Percentiles rank a stretch among this genome's conserved stretches.
Evolutionary conservation across 2,888 invertebrate species (phyloP).

Genomic region (Lepeophtheirus nordmannii): DNA sequence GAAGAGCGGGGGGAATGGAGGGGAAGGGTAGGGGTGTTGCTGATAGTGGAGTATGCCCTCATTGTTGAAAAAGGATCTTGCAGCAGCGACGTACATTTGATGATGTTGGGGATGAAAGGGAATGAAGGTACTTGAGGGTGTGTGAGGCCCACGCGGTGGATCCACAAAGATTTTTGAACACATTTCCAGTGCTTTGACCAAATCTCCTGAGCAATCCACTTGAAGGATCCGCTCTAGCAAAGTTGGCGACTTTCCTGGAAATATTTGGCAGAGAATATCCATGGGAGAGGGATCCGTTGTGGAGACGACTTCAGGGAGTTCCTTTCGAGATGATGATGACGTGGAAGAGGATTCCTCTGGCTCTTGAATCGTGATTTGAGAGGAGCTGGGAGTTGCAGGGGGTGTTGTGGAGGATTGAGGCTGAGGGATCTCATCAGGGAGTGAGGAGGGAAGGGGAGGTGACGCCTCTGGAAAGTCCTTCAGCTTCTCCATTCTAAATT

Average conservation of each 20-base stretch:
- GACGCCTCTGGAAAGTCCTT: neutral
- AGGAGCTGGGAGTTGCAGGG: constrained; percentile 1
- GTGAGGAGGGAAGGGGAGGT: neutral
- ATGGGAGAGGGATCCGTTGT: constrained; percentile 34
- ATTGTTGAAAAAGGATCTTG: neutral
- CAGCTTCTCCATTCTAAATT: neutral
- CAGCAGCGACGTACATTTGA: constrained; percentile 7
- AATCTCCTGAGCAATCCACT: constrained; percentile 67
- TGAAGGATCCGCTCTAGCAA: constrained; percentile 79
- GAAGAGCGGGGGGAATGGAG: neutral
- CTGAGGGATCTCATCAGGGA: neutral
- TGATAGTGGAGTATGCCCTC: neutral
- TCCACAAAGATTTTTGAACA: constrained; percentile 5
- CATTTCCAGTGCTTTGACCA: constrained; percentile 65
- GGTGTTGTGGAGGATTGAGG: neutral
- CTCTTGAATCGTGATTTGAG: neutral
- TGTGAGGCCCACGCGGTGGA: neutral
- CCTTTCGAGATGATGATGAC: too few relatives aligned
- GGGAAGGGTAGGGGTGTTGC: neutral
- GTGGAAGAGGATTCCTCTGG: neutral
- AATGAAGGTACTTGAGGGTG: neutral
- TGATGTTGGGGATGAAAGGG: constrained; percentile 7
- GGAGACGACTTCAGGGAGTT: neutral
- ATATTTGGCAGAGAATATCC: constrained; percentile 71
- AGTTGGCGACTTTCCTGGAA: constrained; percentile 71